phyloP scores from a whole-genome alignment of 2,797 vertebrate species.

The Acipenser transmontanus region DNA sequence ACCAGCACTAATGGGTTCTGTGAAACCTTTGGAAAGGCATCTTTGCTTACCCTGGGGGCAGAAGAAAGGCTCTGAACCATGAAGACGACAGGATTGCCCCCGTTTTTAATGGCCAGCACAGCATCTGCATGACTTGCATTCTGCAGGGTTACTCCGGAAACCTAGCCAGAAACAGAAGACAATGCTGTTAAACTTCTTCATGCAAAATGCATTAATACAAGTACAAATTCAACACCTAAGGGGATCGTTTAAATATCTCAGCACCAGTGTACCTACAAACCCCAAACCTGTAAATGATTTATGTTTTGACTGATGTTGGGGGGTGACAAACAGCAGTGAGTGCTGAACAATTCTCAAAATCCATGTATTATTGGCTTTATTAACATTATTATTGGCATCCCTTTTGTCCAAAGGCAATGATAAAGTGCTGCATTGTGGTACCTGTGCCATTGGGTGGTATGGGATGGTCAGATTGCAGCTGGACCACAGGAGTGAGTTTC shows the following conservation, averaged over 20 bases:
- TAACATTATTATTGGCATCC: no score
- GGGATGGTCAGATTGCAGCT: no score
- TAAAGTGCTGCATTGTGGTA: no score
- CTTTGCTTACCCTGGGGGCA: constrained; percentile 68
- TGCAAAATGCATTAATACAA: no score
- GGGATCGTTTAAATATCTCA: neutral
- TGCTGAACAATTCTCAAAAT: no score
- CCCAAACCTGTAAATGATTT: no score
- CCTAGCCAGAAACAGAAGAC: constrained; percentile 47
- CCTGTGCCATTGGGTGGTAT: no score
- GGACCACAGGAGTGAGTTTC: no score
- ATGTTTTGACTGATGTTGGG: neutral
- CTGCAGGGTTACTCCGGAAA: constrained; percentile 78
- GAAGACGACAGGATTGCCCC: constrained; percentile 80
- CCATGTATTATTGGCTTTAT: no score
- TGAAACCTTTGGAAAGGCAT: neutral
- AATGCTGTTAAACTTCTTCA: neutral
- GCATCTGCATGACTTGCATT: constrained; percentile 83
- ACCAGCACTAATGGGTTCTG: neutral
- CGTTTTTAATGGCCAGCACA: constrained; percentile 79
- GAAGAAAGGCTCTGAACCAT: constrained; percentile 80
- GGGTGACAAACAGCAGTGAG: no score
- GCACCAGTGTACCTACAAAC: no score
- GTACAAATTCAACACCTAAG: neutral
- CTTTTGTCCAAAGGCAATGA: no score